These are phyloP conservation scores for Drosophila repleta DNA, from an alignment of 1,140 invertebrate species.

Conservation along the genomic window DNA sequence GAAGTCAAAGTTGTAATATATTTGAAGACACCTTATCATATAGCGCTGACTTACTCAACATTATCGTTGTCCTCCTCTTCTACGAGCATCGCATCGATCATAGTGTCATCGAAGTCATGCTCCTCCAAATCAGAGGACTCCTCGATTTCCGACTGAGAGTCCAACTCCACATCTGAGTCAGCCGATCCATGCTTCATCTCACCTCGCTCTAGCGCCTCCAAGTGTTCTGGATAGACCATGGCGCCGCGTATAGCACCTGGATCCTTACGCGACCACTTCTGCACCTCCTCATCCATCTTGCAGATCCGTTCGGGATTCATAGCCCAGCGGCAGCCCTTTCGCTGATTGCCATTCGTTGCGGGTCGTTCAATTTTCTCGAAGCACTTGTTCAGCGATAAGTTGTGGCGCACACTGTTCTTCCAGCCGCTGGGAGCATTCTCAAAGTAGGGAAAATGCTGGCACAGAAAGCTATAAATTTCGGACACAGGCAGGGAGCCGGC, in stretches of 20 bases:
- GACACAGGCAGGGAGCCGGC: conserved; percentile 97
- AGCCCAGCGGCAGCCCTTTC: conserved; percentile 97
- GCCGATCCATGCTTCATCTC: conserved; percentile 91
- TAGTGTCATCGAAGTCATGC: conserved; percentile 84
- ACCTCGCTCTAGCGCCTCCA: conserved; percentile 92
- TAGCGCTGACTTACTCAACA: conserved; percentile 46
- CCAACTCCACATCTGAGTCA: conserved; percentile 85
- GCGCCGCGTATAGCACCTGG: conserved; percentile 92
- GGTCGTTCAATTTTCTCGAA: conserved; percentile 99
- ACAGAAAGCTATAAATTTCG: conserved; percentile 99
- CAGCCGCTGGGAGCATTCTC: conserved; percentile 98
- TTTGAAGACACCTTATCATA: not conserved
- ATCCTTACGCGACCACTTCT: conserved; percentile 98
- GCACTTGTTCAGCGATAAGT: conserved; percentile 98
- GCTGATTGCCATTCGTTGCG: conserved; percentile 90
- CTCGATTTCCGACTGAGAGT: conserved; percentile 85
- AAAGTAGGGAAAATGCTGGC: conserved; percentile 98
- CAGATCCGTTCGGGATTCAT: conserved; percentile 96
- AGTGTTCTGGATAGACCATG: conserved; percentile 94
- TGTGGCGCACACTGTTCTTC: conserved; percentile 99
- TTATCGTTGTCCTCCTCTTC: conserved; percentile 73
- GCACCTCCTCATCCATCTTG: conserved; percentile 99
- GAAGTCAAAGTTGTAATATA: not conserved
- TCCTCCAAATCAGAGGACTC: conserved; percentile 84
- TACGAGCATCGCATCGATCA: conserved; percentile 78